Conservation (phyloP, 2,797 vertebrate species). For the Remorina albescens region DNA sequence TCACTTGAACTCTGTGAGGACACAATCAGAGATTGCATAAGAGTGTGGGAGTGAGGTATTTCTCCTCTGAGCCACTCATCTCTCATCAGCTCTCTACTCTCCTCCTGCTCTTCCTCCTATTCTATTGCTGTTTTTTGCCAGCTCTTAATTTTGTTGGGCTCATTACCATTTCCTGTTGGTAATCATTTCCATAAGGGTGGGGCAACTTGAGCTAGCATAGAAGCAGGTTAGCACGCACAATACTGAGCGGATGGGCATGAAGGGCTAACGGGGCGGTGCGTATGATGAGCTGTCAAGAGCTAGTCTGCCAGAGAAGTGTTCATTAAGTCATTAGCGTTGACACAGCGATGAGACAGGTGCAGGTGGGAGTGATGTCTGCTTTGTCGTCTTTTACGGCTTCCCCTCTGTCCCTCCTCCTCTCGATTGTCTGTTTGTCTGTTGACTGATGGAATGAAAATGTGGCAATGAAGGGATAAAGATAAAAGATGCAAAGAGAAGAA, state of each 20-base stretch:
- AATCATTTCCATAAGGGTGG: constrained; percentile 70
- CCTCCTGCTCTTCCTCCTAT: constrained; percentile 30
- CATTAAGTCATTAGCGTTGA: constrained; percentile 90
- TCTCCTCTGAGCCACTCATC: constrained; percentile 39
- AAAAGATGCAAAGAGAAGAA: constrained; percentile 28
- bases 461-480: constrained; percentile 43
- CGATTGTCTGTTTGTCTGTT: constrained; percentile 67
- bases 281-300: constrained; percentile 86
- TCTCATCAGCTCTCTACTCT: constrained; percentile 40
- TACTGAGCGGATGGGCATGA: constrained; percentile 60
- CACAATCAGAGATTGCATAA: constrained; percentile 4
- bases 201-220: constrained; percentile 56
- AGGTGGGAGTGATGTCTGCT: constrained; percentile 80
- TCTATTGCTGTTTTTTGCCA: constrained; percentile 64
- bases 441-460: constrained; percentile 76
- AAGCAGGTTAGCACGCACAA: constrained; percentile 67
- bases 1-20: constrained; percentile 4
- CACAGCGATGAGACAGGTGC: constrained; percentile 81
- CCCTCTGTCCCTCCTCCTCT: constrained; percentile 57
- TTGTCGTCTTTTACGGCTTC: constrained; percentile 82
- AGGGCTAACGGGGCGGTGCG: constrained; percentile 73
- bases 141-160: constrained; percentile 80
- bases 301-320: constrained; percentile 88
- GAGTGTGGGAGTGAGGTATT: constrained; percentile 33
- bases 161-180: constrained; percentile 75